These are phyloP conservation scores for Rhyacophila brunnea DNA, from an alignment of 1,140 invertebrate species.

Conservation along the genomic window DNA sequence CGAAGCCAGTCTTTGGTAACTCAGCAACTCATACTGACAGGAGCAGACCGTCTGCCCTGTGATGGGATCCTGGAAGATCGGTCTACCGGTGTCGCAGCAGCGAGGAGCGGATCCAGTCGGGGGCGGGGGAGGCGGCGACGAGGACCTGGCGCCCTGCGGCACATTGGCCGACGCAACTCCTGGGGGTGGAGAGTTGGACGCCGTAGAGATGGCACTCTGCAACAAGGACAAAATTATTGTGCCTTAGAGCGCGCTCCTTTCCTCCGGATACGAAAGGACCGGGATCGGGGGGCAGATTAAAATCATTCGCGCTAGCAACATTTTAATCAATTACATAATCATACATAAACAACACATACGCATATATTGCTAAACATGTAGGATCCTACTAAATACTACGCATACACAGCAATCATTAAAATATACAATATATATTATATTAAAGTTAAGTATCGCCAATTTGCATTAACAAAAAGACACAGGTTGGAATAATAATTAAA, in stretches of 20 bases:
- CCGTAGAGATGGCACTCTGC: conserved; percentile 59
- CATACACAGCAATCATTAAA: too few relatives aligned
- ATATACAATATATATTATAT: too few relatives aligned
- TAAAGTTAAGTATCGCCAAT: too few relatives aligned
- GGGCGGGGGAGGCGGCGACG: conserved; percentile 52
- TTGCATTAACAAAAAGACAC: too few relatives aligned
- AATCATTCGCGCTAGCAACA: too few relatives aligned
- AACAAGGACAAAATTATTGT: conserved; percentile 31
- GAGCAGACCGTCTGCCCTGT: conserved; percentile 91
- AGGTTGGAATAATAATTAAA: too few relatives aligned
- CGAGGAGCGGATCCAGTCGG: conserved; percentile 56
- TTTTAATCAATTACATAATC: too few relatives aligned
- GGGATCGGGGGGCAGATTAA: too few relatives aligned
- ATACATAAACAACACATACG: too few relatives aligned
- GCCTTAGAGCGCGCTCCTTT: conserved; percentile 18
- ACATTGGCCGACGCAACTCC: conserved; percentile 36
- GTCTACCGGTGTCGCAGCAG: conserved; percentile 89
- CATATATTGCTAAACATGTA: too few relatives aligned
- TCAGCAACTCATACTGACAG: conserved; percentile 82
- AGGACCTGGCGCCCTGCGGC: conserved; percentile 30
- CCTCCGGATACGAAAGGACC: not conserved
- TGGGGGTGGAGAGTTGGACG: conserved; percentile 59
- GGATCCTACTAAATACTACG: too few relatives aligned
- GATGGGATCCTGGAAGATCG: conserved; percentile 87
- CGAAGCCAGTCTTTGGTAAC: conserved; percentile 76